Percentiles rank a stretch among this genome's conserved stretches.
Conservation (phyloP, 2,888 invertebrate species). For the Pyrgus malvae region DNA sequence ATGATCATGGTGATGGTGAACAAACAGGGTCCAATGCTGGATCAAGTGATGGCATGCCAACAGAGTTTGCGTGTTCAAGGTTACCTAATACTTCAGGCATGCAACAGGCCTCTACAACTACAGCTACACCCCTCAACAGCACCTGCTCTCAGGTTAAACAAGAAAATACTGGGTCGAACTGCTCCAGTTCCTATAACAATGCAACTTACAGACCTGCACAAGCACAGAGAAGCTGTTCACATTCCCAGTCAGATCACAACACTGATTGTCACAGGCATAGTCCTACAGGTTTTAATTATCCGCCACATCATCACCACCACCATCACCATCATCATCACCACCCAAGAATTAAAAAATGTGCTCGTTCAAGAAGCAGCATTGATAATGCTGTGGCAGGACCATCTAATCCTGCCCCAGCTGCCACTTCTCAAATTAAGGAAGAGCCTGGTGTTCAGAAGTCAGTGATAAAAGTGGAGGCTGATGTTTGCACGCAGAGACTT, state of each 20-base stretch:
- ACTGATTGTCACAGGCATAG: slow-evolving; percentile 32
- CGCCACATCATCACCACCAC: slow-evolving; percentile 45
- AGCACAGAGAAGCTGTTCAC: slow-evolving; percentile 20
- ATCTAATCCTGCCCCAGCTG: slow-evolving; percentile 33
- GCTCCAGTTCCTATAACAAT: slow-evolving; percentile 13
- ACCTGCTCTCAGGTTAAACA: slow-evolving; percentile 33
- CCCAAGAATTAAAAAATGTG: slow-evolving; percentile 6
- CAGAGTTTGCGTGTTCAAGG: slow-evolving; percentile 23
- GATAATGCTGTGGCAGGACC: slow-evolving; percentile 12
- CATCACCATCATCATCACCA: slow-evolving; percentile 46
- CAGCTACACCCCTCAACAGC: neutral
- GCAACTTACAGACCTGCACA: slow-evolving; percentile 23
- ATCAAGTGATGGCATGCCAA: slow-evolving; percentile 26
- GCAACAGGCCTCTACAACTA: slow-evolving; percentile 21
- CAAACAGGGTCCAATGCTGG: slow-evolving; percentile 39
- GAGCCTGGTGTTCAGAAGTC: slow-evolving; percentile 49
- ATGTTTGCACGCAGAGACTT: slow-evolving; percentile 27
- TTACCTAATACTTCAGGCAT: slow-evolving; percentile 20
- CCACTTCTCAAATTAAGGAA: slow-evolving; percentile 52
- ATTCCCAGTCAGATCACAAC: slow-evolving; percentile 31
- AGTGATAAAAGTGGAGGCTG: slow-evolving; percentile 53
- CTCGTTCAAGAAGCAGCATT: neutral
- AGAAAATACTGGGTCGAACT: neutral
- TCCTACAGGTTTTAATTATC: slow-evolving; percentile 42
- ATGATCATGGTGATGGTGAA: slow-evolving; percentile 40